phyloP scores from a whole-genome alignment of 2,888 invertebrate genomes.

The Nemurella pictetii region DNA sequence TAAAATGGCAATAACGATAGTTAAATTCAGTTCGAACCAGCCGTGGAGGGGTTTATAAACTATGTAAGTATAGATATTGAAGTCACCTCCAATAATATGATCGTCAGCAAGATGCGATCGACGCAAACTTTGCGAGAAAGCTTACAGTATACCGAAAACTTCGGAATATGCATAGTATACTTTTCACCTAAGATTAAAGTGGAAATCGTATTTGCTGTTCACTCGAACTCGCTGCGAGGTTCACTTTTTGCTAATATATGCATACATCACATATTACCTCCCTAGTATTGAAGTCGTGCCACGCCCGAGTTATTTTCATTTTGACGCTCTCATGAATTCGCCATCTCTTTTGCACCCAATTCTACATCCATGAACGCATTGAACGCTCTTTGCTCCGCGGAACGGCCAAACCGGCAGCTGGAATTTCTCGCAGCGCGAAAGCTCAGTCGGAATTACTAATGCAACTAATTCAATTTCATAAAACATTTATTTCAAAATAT shows the following conservation, averaged over 20 bases:
- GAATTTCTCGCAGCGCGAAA: not conserved
- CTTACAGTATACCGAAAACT: not conserved
- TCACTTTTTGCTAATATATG: not conserved
- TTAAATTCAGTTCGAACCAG: not conserved
- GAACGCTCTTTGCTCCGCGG: not conserved
- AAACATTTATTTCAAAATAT: not conserved
- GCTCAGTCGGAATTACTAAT: not conserved
- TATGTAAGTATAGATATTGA: not conserved
- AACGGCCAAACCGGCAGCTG: not conserved
- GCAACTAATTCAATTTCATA: not conserved
- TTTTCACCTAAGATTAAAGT: constrained; percentile 8
- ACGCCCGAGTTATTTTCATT: not conserved
- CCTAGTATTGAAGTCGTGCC: not conserved
- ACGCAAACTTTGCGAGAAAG: not conserved
- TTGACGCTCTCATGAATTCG: not conserved
- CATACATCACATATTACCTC: not conserved
- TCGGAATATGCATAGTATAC: not conserved
- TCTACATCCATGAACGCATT: not conserved
- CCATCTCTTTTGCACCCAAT: not conserved
- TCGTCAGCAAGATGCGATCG: constrained; percentile 6
- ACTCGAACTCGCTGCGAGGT: not conserved
- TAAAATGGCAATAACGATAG: constrained; percentile 1
- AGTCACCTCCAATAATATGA: not conserved
- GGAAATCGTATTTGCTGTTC: constrained; percentile 7
- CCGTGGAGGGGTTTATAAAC: not conserved